phyloP scores from a whole-genome alignment of 2,888 invertebrate species.

The Protonemura montana region DNA sequence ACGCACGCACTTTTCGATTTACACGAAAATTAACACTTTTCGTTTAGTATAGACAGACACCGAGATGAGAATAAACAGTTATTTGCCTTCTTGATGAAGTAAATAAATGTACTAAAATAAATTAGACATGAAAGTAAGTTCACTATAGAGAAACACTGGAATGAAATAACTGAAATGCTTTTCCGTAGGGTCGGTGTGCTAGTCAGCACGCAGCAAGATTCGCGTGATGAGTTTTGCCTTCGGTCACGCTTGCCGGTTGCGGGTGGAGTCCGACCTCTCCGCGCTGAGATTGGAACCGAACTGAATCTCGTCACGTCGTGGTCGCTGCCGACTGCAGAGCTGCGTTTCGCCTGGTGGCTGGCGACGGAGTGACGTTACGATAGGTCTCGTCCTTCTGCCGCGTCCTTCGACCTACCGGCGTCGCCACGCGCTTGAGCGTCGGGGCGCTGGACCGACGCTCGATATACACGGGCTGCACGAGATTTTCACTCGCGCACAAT shows the following conservation, averaged over 20 bases:
- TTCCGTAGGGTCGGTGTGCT: no score
- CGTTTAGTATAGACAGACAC: background rate
- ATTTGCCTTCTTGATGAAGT: background rate
- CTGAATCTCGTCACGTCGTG: slow-evolving; percentile 1
- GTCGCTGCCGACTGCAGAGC: slow-evolving; percentile 28
- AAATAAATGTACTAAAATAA: background rate
- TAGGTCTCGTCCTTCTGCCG: background rate
- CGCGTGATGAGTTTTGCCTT: background rate
- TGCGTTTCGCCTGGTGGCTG: slow-evolving; percentile 44
- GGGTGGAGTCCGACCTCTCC: background rate
- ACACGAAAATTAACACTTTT: slow-evolving; percentile 20
- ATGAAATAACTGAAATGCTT: no score
- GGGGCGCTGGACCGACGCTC: background rate
- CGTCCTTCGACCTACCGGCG: no score
- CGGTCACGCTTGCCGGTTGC: background rate
- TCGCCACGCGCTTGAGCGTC: slow-evolving; percentile 10
- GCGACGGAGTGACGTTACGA: slow-evolving; percentile 36
- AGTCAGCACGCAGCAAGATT: no score
- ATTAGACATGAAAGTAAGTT: background rate
- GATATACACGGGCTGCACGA: background rate
- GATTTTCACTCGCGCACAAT: background rate
- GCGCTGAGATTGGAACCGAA: slow-evolving; percentile 17
- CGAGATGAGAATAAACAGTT: background rate
- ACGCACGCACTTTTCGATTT: slow-evolving; percentile 30
- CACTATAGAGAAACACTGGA: no score